Conservation (phyloP, 2,888 invertebrate species). For the Heteromurus nitidus region DNA sequence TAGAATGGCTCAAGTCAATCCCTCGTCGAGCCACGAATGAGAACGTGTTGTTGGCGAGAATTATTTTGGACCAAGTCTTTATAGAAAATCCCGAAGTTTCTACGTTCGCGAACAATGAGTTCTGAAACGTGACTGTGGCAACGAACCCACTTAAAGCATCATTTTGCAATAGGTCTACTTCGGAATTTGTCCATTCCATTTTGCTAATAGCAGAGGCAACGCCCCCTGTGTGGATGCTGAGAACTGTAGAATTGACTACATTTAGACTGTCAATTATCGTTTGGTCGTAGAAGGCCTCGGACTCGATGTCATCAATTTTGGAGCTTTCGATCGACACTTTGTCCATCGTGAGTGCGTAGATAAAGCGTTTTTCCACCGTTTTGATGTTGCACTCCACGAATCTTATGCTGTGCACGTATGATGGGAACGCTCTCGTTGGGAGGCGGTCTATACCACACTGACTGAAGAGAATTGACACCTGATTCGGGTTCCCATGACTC, state of each 20-base stretch:
- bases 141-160: constrained; percentile 65
- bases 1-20: constrained; percentile 75
- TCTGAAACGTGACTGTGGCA: constrained; percentile 58
- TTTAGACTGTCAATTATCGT: constrained; percentile 78
- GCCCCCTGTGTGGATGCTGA: constrained; percentile 57
- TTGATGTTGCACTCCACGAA: constrained; percentile 78
- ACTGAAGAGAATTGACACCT: constrained; percentile 59
- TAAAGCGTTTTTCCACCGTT: constrained; percentile 80
- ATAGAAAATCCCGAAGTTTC: constrained; percentile 80
- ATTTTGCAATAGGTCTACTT: constrained; percentile 54
- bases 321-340: constrained; percentile 78
- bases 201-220: constrained; percentile 68
- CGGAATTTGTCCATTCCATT: constrained; percentile 67
- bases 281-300: constrained; percentile 75
- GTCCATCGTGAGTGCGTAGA: constrained; percentile 82
- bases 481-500: constrained; percentile 34
- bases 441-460: constrained; percentile 62
- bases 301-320: constrained; percentile 60
- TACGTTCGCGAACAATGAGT: constrained; percentile 78
- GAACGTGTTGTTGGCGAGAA: constrained; percentile 82
- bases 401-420: constrained; percentile 66
- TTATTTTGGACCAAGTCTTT: constrained; percentile 81
- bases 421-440: constrained; percentile 71
- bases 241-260: constrained; percentile 60
- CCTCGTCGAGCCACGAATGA: constrained; percentile 79